Conservation (phyloP, 2,888 invertebrate species). For the Leucophenga montana region DNA sequence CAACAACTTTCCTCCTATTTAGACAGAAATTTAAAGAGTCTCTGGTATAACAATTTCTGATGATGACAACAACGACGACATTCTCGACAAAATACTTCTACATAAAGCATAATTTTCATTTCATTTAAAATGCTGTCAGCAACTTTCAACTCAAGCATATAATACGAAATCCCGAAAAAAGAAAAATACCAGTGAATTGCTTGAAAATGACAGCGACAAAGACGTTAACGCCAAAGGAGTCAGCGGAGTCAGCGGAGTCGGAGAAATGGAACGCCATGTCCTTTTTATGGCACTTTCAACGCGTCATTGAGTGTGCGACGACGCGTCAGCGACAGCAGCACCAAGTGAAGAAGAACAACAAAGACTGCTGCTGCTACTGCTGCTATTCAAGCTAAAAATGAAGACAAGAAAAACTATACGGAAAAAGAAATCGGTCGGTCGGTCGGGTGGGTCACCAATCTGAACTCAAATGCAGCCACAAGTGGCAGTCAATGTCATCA, state of each 20-base stretch:
- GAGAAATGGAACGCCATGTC: constrained; percentile 47
- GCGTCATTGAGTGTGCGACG: constrained; percentile 66
- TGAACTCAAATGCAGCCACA: constrained; percentile 14
- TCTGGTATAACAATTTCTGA: neutral
- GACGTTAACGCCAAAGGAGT: neutral
- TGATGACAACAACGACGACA: neutral
- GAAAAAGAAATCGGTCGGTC: neutral
- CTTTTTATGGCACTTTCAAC: constrained; percentile 64
- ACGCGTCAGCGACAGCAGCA: constrained; percentile 55
- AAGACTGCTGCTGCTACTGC: no score
- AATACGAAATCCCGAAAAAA: neutral
- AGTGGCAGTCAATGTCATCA: neutral
- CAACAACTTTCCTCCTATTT: neutral
- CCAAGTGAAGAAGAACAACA: constrained; percentile 32
- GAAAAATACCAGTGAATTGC: neutral
- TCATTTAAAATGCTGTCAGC: constrained; percentile 64
- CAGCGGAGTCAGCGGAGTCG: constrained; percentile 6
- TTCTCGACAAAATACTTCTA: constrained; percentile 19
- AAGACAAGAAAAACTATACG: constrained; percentile 48
- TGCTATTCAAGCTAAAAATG: constrained; percentile 57
- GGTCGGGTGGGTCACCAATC: neutral
- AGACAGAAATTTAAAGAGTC: neutral
- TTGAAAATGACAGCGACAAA: neutral
- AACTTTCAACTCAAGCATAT: constrained; percentile 46
- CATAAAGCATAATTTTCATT: constrained; percentile 66